Percentiles rank a stretch among this genome's conserved stretches.
Evolutionary conservation across 1,140 invertebrate genomes (phyloP).

Genomic region (Nephila pilipes): DNA sequence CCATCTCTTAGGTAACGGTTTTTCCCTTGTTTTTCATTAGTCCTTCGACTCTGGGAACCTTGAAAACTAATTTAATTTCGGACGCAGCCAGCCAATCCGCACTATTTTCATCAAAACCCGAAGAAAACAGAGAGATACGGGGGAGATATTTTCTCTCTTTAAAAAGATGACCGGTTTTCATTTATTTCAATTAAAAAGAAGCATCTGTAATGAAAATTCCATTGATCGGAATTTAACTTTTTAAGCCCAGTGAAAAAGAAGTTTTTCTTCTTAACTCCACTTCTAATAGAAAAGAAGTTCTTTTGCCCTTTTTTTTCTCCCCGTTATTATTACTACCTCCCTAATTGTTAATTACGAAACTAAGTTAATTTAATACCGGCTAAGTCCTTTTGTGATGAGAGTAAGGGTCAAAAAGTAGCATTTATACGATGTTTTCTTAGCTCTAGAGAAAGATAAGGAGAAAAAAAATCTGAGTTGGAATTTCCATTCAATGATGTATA

Average conservation of each 20-base stretch:
- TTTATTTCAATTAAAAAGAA: slow-evolving; percentile 72
- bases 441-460: background rate
- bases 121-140: background rate
- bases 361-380: slow-evolving; percentile 73
- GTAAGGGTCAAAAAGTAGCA: slow-evolving; percentile 54
- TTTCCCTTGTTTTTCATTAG: background rate
- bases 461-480: slow-evolving; percentile 30
- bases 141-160: background rate
- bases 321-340: slow-evolving; percentile 42
- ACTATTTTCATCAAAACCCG: background rate
- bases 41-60: background rate
- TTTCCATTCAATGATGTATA: slow-evolving; percentile 60
- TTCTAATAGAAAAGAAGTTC: slow-evolving; percentile 24
- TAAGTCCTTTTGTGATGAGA: slow-evolving; percentile 45
- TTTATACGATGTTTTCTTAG: slow-evolving; percentile 43
- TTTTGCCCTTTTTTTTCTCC: background rate
- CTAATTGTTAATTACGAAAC: slow-evolving; percentile 73
- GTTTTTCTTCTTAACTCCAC: slow-evolving; percentile 34
- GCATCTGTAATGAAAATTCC: slow-evolving; percentile 72
- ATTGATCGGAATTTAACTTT: slow-evolving; percentile 72
- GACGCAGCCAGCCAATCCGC: background rate
- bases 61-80: slow-evolving; percentile 7
- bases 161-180: slow-evolving; percentile 17
- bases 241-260: background rate
- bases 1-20: background rate